phyloP scores from a whole-genome alignment of 2,888 invertebrate genomes.

The Therioaphis trifolii region DNA sequence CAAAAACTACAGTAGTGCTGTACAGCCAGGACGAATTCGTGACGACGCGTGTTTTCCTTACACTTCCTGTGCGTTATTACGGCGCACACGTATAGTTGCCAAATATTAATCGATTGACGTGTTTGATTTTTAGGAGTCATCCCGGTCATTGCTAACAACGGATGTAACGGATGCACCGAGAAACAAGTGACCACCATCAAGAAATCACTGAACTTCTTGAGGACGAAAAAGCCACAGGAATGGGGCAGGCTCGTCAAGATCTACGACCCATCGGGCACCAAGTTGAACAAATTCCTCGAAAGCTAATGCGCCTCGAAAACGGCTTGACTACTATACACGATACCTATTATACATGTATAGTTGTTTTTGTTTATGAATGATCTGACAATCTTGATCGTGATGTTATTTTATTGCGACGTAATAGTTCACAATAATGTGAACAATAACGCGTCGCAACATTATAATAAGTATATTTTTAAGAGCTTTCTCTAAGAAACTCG shows the following conservation, averaged over 20 bases:
- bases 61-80: no score
- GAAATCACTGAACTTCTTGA: slow-evolving; percentile 48
- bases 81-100: no score
- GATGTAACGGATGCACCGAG: slow-evolving; percentile 43
- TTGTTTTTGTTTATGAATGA: neutral
- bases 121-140: slow-evolving; percentile 48
- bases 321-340: neutral
- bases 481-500: neutral
- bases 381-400: neutral
- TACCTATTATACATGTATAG: neutral
- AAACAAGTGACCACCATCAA: slow-evolving; percentile 42
- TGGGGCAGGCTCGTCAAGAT: slow-evolving; percentile 49
- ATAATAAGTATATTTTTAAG: neutral
- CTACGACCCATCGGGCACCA: slow-evolving; percentile 52
- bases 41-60: no score
- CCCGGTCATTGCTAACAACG: slow-evolving; percentile 53
- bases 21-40: no score
- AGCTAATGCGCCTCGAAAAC: neutral
- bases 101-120: no score
- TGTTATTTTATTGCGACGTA: neutral
- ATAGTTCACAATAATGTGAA: no score
- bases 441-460: no score
- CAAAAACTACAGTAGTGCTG: no score
- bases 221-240: slow-evolving; percentile 33
- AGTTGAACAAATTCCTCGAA: slow-evolving; percentile 55